These are phyloP conservation scores for Arothron firmamentum DNA, from an alignment of 2,113 vertebrate species.

Conservation along the genomic window DNA sequence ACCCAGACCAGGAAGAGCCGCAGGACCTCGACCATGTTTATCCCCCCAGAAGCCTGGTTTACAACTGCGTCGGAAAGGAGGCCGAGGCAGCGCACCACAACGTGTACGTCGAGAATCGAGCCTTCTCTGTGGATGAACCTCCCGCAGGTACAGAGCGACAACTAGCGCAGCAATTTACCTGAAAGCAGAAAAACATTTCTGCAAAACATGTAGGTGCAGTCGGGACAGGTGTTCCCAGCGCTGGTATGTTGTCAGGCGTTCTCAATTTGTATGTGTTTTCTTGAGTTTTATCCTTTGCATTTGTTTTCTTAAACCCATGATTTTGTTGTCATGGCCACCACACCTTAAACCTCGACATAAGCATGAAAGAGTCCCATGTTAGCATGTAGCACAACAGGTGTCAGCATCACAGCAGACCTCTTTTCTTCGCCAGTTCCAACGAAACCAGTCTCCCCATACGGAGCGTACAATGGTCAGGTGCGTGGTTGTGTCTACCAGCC, in stretches of 20 bases:
- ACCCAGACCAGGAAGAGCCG: constrained; percentile 71
- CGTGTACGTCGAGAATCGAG: constrained; percentile 88
- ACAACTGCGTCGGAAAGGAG: constrained; percentile 85
- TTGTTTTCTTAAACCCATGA: background rate
- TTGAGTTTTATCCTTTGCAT: background rate
- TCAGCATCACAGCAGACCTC: background rate
- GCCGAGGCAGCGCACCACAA: constrained; percentile 73
- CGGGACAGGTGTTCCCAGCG: background rate
- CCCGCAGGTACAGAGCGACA: constrained; percentile 70
- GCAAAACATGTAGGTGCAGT: background rate
- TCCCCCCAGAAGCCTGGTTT: constrained; percentile 80
- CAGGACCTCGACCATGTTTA: constrained; percentile 79
- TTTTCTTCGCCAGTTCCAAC: constrained; percentile 61
- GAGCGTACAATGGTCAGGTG: constrained; percentile 80
- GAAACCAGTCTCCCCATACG: constrained; percentile 81
- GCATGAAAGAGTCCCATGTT: background rate
- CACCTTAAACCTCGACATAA: no score
- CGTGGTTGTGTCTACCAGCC: constrained; percentile 88
- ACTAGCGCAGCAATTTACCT: no score
- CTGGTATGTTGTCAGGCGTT: no score
- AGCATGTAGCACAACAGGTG: no score
- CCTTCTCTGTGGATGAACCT: constrained; percentile 86
- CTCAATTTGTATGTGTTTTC: background rate
- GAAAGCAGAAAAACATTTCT: background rate
- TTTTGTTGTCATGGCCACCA: background rate